Conservation (phyloP, 2,113 vertebrate genomes). For the Antechinus flavipes region DNA sequence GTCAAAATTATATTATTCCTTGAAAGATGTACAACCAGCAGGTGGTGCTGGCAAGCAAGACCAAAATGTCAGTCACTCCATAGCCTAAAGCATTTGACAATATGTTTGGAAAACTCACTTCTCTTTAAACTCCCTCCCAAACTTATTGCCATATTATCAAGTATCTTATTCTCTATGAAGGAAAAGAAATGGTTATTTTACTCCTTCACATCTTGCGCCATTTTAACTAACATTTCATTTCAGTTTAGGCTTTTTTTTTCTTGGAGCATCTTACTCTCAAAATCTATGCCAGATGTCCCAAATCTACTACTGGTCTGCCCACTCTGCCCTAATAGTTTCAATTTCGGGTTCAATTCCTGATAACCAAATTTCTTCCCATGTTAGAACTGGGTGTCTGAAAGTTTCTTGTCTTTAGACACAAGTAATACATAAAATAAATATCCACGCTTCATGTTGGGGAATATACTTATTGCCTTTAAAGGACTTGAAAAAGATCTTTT, state of each 20-base stretch:
- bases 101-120: background rate
- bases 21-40: background rate
- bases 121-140: background rate
- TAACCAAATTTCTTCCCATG: background rate
- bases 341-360: background rate
- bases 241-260: background rate
- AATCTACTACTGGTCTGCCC: background rate
- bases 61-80: background rate
- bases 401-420: background rate
- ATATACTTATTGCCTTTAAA: background rate
- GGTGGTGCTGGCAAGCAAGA: background rate
- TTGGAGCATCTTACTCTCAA: background rate
- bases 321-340: background rate
- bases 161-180: background rate
- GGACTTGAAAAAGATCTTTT: background rate
- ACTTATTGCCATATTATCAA: background rate
- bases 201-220: background rate
- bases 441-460: background rate
- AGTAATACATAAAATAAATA: background rate
- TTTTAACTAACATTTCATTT: background rate
- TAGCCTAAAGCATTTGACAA: background rate
- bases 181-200: background rate
- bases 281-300: background rate
- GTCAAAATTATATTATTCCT: background rate
- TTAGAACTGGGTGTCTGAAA: background rate